A percentile compares a stretch with the other conserved stretches of the same genome.
Evolutionary conservation across 2,113 vertebrate species (phyloP).

Genomic region (Chlorodrepanis virens): DNA sequence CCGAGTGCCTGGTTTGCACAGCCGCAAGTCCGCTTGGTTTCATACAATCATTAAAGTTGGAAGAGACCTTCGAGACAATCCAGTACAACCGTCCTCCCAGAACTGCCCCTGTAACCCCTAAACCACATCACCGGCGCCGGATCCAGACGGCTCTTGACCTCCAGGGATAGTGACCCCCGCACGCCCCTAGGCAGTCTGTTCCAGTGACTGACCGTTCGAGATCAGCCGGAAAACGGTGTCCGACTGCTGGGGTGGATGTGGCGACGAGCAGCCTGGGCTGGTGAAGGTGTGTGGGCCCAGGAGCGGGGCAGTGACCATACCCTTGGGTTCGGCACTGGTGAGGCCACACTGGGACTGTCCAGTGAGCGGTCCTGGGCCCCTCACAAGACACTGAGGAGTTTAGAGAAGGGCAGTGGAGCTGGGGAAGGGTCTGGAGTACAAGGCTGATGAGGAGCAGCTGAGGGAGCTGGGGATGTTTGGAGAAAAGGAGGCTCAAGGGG

Average conservation of each 20-base stretch:
- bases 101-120: not conserved
- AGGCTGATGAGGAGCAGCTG: not conserved
- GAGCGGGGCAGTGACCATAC: fast-evolving
- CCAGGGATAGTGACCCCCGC: not conserved
- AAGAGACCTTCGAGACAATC: not conserved
- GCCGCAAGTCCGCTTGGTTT: not conserved
- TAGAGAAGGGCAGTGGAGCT: not conserved
- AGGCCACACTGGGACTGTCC: not conserved
- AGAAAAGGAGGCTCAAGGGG: not conserved
- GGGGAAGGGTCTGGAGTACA: not conserved
- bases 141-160: not conserved
- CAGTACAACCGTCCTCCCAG: not conserved
- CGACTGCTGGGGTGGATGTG: not conserved
- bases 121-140: not conserved
- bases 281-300: not conserved
- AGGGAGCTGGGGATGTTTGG: not conserved
- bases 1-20: fast-evolving
- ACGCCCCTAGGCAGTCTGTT: not conserved
- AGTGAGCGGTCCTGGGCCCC: not conserved
- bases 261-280: not conserved
- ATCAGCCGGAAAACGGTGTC: not conserved
- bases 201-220: not conserved
- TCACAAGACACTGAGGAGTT: not conserved
- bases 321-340: fast-evolving
- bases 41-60: not conserved